Conservation (phyloP, 2,113 vertebrate genomes). For the Chaetodon trifascialis region DNA sequence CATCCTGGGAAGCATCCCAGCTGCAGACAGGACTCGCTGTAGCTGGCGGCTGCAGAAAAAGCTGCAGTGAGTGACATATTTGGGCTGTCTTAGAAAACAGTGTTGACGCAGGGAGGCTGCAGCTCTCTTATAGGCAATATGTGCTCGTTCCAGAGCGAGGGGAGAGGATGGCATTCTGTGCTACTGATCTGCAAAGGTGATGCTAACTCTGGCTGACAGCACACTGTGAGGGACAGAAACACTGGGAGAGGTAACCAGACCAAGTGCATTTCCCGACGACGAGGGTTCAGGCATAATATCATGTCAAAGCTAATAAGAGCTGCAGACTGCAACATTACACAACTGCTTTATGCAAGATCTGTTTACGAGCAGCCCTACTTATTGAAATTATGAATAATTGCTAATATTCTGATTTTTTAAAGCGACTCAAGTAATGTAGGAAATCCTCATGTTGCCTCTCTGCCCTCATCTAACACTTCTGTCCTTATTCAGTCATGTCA, state of each 20-base stretch:
- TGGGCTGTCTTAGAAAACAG: slow-evolving; percentile 56
- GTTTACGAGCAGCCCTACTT: neutral
- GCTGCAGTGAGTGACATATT: slow-evolving; percentile 74
- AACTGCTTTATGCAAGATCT: slow-evolving; percentile 1
- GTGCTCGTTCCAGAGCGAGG: slow-evolving; percentile 22
- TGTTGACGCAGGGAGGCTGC: slow-evolving; percentile 31
- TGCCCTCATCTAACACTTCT: neutral
- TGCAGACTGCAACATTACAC: slow-evolving; percentile 9
- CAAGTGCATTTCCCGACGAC: slow-evolving; percentile 5
- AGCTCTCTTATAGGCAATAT: slow-evolving; percentile 62
- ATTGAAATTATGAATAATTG: neutral
- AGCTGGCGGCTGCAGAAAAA: slow-evolving; percentile 68
- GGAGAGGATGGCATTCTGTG: slow-evolving; percentile 35
- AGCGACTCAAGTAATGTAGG: neutral
- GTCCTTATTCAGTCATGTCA: neutral
- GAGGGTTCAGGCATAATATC: neutral
- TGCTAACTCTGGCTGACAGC: slow-evolving; percentile 55
- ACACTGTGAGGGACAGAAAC: slow-evolving; percentile 16
- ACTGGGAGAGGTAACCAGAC: slow-evolving; percentile 2
- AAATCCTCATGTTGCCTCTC: neutral
- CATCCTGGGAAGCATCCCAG: slow-evolving; percentile 47
- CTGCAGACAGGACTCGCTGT: slow-evolving; percentile 53
- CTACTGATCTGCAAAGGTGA: slow-evolving; percentile 61
- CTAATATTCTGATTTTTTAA: neutral
- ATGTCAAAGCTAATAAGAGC: neutral